Evolutionary conservation across 2,113 vertebrate species (phyloP), one percentile per base, ranked within the genome.

Genomic region (Corvus hawaiiensis): DNA sequence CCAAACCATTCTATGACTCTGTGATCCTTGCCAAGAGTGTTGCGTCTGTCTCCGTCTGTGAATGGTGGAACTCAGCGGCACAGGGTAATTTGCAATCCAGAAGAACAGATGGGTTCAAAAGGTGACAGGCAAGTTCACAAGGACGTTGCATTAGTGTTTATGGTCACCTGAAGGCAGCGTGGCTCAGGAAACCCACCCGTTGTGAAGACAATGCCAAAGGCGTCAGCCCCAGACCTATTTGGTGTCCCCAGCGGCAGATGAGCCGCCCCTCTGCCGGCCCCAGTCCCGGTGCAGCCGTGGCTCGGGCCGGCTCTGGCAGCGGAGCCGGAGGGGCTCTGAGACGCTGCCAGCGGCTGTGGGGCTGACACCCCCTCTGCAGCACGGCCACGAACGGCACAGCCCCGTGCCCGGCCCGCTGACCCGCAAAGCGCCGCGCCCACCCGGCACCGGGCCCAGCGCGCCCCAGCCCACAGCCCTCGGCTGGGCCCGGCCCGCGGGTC

Each of bases 41-140:
- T 0, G 1, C 8, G 10, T 24, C 18, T 67, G 55, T 24, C 26
- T 85, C 9, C 8, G 5, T 5, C 32, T 7, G 1, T 0, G 3
- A 49, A 20, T 1, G 3, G 10, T 33, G 8, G 27, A 22, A 35
- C 23, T 32, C 37, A 6, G 3, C 1, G 9, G 28, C 26, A 75
- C 22, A 3, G 32, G 15, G 41, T 7, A 6, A 82, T 39, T 26
- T 35, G 8, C 35, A 75, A 4, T 19, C 16, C 27, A 75, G 19
- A 30, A n/a, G 13, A 1, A 30, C 15, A 32, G 13, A 24, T 1
- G 7, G 11, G 1, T 49, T 76, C 58, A 44, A 13, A 78, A 41
- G 6, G 7, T 2, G 41, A 24, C 13, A 20, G 23, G 23, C 35
- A 35, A 26, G 20, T 26, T 72, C 46, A n/a, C 8, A 10, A 14